phyloP scores from a whole-genome alignment of 2,888 invertebrate genomes.

The Eristalis tenax region DNA sequence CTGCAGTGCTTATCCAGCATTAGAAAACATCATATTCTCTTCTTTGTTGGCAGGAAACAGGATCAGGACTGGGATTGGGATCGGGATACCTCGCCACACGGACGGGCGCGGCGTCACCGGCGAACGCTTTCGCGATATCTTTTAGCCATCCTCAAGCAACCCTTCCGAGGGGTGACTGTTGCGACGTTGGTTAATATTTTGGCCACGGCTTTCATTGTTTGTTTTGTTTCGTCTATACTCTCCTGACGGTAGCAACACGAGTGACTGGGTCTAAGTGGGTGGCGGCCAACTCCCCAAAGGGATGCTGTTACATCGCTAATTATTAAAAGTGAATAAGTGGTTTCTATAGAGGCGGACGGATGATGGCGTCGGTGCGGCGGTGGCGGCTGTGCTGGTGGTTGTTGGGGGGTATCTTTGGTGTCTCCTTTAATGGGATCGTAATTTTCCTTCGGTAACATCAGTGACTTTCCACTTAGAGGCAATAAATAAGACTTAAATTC shows the following conservation, averaged over 20 bases:
- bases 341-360: constrained; percentile 20
- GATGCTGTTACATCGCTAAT: constrained; percentile 56
- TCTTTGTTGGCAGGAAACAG: constrained; percentile 34
- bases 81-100: neutral
- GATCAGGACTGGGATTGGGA: constrained; percentile 29
- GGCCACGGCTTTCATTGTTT: constrained; percentile 30
- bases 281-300: constrained; percentile 19
- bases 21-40: constrained; percentile 37
- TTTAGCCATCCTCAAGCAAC: neutral
- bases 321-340: constrained; percentile 64
- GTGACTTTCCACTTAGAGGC: constrained; percentile 57
- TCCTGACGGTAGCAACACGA: neutral
- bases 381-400: neutral
- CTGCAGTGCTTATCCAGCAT: constrained; percentile 45
- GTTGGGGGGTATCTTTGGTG: neutral
- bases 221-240: neutral
- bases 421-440: constrained; percentile 54
- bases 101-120: neutral
- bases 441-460: constrained; percentile 54
- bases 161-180: constrained; percentile 1
- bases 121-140: constrained; percentile 30
- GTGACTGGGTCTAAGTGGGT: neutral
- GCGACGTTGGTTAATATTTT: constrained; percentile 37
- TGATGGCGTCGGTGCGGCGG: neutral
- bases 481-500: constrained; percentile 52